These are phyloP conservation scores for Limenitis camilla DNA, from an alignment of 2,888 invertebrate species.

Conservation along the genomic window DNA sequence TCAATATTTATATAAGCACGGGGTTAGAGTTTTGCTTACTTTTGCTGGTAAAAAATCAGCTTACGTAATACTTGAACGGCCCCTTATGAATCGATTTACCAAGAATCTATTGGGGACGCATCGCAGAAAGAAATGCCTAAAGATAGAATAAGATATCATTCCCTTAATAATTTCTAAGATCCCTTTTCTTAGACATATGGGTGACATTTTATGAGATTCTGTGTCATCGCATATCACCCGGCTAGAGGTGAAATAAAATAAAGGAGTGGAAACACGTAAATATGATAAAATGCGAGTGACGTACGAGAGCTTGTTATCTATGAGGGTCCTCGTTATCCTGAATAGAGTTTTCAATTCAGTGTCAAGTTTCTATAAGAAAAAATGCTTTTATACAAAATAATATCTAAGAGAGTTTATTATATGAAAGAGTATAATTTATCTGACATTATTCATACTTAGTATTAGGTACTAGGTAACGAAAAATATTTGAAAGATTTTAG, in stretches of 20 bases:
- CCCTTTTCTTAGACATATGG: slow-evolving; percentile 13
- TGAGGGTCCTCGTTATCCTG: slow-evolving; percentile 38
- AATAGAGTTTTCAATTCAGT: slow-evolving; percentile 25
- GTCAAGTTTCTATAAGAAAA: slow-evolving; percentile 21
- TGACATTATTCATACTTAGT: no score
- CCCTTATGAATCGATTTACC: no score
- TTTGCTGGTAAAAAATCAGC: no score
- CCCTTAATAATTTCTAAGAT: slow-evolving; percentile 1
- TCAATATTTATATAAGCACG: no score
- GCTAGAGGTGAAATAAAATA: slow-evolving; percentile 19
- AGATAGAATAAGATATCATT: neutral
- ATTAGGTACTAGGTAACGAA: no score
- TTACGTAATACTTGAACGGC: no score
- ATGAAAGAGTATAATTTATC: no score
- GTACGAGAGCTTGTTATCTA: slow-evolving; percentile 38
- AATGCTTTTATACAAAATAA: neutral
- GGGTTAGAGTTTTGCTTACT: no score
- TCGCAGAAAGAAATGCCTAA: neutral
- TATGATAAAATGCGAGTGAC: slow-evolving; percentile 30
- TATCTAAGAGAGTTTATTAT: neutral
- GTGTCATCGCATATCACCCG: slow-evolving; percentile 5
- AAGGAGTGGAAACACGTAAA: slow-evolving; percentile 26
- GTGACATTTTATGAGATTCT: slow-evolving; percentile 11
- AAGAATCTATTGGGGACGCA: no score
- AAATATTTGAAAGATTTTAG: no score